phyloP scores from a whole-genome alignment of 2,113 vertebrate genomes.

The Cygnus atratus region DNA sequence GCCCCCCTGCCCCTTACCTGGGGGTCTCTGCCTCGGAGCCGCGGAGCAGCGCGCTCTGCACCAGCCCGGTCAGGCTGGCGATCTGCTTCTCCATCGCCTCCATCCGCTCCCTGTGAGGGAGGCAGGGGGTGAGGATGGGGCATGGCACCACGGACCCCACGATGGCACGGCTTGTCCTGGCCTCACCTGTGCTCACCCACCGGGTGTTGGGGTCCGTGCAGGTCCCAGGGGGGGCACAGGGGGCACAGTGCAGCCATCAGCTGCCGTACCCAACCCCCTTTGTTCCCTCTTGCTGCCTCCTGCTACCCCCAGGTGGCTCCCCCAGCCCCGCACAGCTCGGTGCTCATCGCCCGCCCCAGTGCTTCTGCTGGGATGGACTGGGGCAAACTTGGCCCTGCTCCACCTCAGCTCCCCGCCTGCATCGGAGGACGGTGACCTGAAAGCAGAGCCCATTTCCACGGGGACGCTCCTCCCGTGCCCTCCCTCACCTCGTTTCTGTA shows the following conservation, averaged over 20 bases:
- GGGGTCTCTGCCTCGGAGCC: constrained; percentile 90
- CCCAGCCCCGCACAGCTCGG: not conserved
- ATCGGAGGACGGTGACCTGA: rapidly evolving
- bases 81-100: constrained; percentile 99
- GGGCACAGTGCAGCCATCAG: not conserved
- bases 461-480: rapidly evolving
- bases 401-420: not conserved
- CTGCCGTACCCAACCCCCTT: not conserved
- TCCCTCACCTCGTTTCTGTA: constrained; percentile 84
- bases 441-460: rapidly evolving
- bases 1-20: constrained; percentile 78
- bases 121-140: rapidly evolving
- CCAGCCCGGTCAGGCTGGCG: constrained; percentile 94
- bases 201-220: rapidly evolving
- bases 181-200: not conserved
- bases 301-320: rapidly evolving
- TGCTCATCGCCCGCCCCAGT: rapidly evolving
- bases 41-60: constrained; percentile 94
- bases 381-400: not conserved
- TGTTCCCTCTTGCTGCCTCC: not conserved
- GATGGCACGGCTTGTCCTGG: rapidly evolving
- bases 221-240: not conserved
- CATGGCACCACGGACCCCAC: rapidly evolving
- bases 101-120: constrained; percentile 87
- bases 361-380: rapidly evolving